phyloP scores from a whole-genome alignment of 2,113 vertebrate genomes.

The Petromus typicus region DNA sequence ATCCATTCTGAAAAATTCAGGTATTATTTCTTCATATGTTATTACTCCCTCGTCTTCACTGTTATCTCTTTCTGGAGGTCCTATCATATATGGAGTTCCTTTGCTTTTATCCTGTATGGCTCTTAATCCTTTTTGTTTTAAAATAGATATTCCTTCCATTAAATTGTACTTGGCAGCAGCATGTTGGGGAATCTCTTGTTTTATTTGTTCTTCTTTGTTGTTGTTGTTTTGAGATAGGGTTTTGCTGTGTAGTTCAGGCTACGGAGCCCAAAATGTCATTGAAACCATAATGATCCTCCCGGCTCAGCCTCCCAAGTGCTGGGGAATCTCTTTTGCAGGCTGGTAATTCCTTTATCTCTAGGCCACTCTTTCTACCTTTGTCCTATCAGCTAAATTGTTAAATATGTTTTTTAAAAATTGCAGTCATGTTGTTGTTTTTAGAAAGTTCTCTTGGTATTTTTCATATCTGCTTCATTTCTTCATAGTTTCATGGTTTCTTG shows the following conservation, averaged over 20 bases:
- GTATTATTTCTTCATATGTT: conserved; percentile 3
- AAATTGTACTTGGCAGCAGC: background rate
- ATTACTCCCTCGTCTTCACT: background rate
- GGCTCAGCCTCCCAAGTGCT: background rate
- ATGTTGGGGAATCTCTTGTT: background rate
- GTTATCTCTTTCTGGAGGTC: conserved; percentile 17
- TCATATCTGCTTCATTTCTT: conserved; percentile 5
- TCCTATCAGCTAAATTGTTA: background rate
- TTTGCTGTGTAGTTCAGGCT: background rate
- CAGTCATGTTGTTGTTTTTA: background rate
- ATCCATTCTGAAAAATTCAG: background rate
- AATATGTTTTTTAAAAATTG: background rate
- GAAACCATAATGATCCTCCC: background rate
- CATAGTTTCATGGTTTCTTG: background rate
- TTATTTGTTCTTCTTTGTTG: background rate
- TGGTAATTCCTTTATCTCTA: background rate
- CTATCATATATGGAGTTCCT: background rate
- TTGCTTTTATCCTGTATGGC: conserved; percentile 1
- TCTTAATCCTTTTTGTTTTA: background rate
- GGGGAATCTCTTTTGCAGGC: background rate
- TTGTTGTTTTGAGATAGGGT: background rate
- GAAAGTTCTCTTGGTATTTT: background rate
- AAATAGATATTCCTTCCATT: background rate
- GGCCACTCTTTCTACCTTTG: background rate
- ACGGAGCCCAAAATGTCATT: background rate